Percentiles rank a stretch among this genome's conserved stretches.
These are phyloP conservation scores for Albula goreensis DNA, from an alignment of 2,113 vertebrate species.

Conservation along the genomic window DNA sequence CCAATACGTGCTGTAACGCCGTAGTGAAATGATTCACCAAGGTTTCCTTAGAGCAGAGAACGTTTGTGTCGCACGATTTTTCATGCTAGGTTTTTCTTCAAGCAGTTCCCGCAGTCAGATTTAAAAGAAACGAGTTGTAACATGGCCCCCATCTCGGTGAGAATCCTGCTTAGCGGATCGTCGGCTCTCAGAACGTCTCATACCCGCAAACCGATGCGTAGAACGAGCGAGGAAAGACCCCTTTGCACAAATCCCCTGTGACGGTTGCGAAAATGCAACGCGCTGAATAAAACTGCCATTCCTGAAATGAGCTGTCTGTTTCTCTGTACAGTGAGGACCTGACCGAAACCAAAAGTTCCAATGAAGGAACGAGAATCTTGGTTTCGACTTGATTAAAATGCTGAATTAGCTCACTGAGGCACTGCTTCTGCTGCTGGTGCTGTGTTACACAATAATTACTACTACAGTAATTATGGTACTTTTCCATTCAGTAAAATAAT, in stretches of 20 bases:
- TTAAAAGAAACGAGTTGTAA: too few relatives aligned
- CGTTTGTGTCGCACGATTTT: not conserved
- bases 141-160: not conserved
- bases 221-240: not conserved
- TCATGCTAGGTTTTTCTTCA: not conserved
- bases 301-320: conserved; percentile 15
- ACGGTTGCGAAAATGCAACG: conserved; percentile 8
- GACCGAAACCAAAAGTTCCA: conserved; percentile 18
- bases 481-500: not conserved
- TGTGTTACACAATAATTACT: not conserved
- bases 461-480: not conserved
- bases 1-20: not conserved
- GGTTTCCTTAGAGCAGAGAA: not conserved
- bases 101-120: not conserved
- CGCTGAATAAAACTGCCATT: not conserved
- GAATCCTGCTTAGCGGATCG: not conserved
- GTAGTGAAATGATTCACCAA: not conserved
- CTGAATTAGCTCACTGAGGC: not conserved
- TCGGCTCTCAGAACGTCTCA: not conserved
- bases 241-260: not conserved
- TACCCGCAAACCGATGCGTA: not conserved
- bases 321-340: not conserved
- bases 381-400: not conserved
- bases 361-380: not conserved
- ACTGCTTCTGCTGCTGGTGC: not conserved